Evolutionary conservation across 2,888 invertebrate genomes (phyloP).

Genomic region (Aporophyla lueneburgensis): DNA sequence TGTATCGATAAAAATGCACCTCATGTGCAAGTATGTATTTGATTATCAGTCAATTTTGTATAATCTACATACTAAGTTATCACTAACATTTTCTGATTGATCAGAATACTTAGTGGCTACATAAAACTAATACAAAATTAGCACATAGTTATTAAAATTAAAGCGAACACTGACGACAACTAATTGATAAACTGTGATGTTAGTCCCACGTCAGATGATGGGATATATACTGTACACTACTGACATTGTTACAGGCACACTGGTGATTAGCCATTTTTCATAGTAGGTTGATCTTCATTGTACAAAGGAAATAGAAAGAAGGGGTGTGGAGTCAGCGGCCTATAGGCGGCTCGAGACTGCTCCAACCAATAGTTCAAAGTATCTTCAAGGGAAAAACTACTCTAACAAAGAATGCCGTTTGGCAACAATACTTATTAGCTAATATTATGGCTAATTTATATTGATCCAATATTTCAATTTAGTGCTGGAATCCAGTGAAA

Average conservation of each 20-base stretch:
- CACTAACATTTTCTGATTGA: constrained; percentile 25
- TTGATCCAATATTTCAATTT: background rate
- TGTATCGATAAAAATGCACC: constrained; percentile 43
- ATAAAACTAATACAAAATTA: constrained; percentile 33
- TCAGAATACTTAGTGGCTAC: constrained; percentile 32
- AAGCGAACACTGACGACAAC: constrained; percentile 44
- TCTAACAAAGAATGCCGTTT: constrained; percentile 23
- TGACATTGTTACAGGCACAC: constrained; percentile 56
- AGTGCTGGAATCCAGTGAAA: background rate
- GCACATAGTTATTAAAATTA: constrained; percentile 43
- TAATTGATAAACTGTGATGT: constrained; percentile 34
- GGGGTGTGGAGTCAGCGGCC: constrained; percentile 24
- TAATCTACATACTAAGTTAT: constrained; percentile 40
- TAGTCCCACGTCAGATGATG: constrained; percentile 33
- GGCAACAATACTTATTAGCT: constrained; percentile 14
- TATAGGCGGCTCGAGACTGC: background rate
- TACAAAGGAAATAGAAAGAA: constrained; percentile 61
- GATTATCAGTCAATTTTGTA: constrained; percentile 54
- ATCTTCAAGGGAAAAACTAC: constrained; percentile 35
- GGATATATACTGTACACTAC: constrained; percentile 40
- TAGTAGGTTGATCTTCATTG: constrained; percentile 48
- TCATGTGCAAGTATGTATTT: constrained; percentile 37
- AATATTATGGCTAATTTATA: constrained; percentile 23
- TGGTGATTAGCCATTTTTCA: constrained; percentile 61
- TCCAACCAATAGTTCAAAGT: constrained; percentile 44